Base-by-base conservation (phyloP, 2,113 vertebrate species). In the Chitala chitala region DNA sequence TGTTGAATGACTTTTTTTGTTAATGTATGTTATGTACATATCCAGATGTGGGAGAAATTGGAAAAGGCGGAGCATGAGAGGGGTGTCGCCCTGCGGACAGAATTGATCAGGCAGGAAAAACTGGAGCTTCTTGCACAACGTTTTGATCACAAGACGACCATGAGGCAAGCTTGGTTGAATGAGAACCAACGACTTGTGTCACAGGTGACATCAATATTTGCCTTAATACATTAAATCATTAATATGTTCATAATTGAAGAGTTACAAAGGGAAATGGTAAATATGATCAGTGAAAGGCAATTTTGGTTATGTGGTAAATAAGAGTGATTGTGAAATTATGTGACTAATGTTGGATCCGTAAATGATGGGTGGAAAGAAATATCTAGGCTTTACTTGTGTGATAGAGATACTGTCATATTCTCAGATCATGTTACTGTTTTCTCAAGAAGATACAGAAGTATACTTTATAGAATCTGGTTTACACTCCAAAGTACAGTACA, bases 131-230 rank as follows among this genome's bases (percentile, higher is more conserved):
- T 96, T 78, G 95, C 94, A n/a, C 96, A 98, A 77, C 90, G 95
- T 20, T 98, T 98, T 1, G 96, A 98, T 85, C 96, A 98, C 83
- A 98, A 98, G 79, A 96, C 91, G 13, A 83, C 86, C 69, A 98
- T 98, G 96, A 92, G 96, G 76, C 95, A 98, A 84, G 92, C 94
- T 0, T 98, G 96, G 96, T 88, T 98, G 31, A 95, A 92, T 0
- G 96, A 98, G 88, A 98, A 98, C 88, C 96, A 98, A 79, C 91
- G 95, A 0, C 89, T 98, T 1, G 95, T 98, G 7, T 96, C 96
- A 0, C 96, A 98, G 94, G 96, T 97, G 82, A 2, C n/a, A 13
- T 42, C 24, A 1, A 17, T 26, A 38, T 26, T 12, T 12, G 12
- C 29, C 7, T 20, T 66, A 22, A 66, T 66, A 38, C n/a, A 24